Base-by-base conservation (phyloP, 2,888 invertebrate species). In the Apeira syringaria region DNA sequence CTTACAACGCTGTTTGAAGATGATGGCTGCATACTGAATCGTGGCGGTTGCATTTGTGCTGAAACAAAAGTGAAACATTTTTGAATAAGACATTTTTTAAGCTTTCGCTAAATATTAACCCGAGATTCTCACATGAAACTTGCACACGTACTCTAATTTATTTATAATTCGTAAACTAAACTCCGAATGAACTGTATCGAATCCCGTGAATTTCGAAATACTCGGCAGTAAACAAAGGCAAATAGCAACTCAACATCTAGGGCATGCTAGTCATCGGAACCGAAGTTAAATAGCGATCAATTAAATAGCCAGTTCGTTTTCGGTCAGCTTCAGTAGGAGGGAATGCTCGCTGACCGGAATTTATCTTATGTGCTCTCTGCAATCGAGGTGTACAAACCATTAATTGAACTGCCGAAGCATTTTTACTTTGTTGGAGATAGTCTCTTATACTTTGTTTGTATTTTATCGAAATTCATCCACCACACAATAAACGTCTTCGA, bases 1-100 rank as follows among this genome's bases (percentile, higher is more conserved):
- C 94, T 94, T 57, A 97, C 95, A 71, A 96, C 94, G 74, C 95
- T 96, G 67, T 95, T 95, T 46, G 96, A 94, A 48, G 95, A 94
- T 31, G 97, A 96, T 25, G 97, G 97, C 72, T 96, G 95, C 66
- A 94, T 95, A 66, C 94, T 95, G 81, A 97, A 97, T 60, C 96
- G 91, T 36, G 97, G 97, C 47, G 97, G 96, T 85, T 97, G 96
- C 67, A 94, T 91, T 84, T 86, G 88, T 57, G 74, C 90, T 90
- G 77, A 39, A 81, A 86, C 39, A 63, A 59, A 33, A 9, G 63
- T 59, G 55, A 49, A 2, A 2, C 20, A 2, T 6, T 20, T 8
- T 20, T 20, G 1, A 5, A 7, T 20, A 20, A 7, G 7, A 2
- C 20, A 1, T 20, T 20, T 7, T 7, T 20, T 2, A 7, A 20